These are phyloP conservation scores for Agrilus cyanescens DNA, from an alignment of 2,888 invertebrate genomes.

Conservation along the genomic window DNA sequence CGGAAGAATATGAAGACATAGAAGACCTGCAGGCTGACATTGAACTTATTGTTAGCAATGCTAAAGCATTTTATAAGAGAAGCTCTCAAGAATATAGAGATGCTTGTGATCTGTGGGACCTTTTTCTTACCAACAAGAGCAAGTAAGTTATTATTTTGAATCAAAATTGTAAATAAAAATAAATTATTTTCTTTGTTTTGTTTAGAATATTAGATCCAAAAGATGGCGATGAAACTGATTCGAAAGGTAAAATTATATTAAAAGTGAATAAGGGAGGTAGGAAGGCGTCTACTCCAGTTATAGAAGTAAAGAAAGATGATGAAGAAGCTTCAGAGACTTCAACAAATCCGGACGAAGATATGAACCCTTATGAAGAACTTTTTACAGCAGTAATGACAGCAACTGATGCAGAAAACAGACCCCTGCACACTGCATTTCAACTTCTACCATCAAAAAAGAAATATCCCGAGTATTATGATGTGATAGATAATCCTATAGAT, in stretches of 20 bases:
- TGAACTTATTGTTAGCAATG: slow-evolving; percentile 84
- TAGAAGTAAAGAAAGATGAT: slow-evolving; percentile 26
- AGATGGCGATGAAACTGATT: slow-evolving; percentile 38
- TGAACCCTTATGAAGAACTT: slow-evolving; percentile 73
- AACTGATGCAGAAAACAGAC: slow-evolving; percentile 68
- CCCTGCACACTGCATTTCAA: slow-evolving; percentile 78
- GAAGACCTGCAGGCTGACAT: slow-evolving; percentile 86
- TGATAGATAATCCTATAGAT: slow-evolving; percentile 91
- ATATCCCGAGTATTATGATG: slow-evolving; percentile 91
- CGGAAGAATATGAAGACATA: slow-evolving; percentile 90
- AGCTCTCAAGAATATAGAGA: slow-evolving; percentile 79
- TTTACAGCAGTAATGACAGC: slow-evolving; percentile 83
- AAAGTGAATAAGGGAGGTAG: slow-evolving; percentile 41
- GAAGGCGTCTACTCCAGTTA: slow-evolving; percentile 28
- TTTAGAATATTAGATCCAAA: slow-evolving; percentile 25
- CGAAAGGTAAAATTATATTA: slow-evolving; percentile 39
- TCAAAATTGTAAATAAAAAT: not conserved
- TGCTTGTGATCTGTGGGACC: slow-evolving; percentile 77
- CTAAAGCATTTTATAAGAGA: slow-evolving; percentile 88
- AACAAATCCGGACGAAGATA: slow-evolving; percentile 61
- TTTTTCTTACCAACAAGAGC: slow-evolving; percentile 55
- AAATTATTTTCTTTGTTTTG: not conserved
- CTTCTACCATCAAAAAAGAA: slow-evolving; percentile 83
- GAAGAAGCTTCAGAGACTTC: slow-evolving; percentile 62
- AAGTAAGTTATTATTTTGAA: slow-evolving; percentile 21